phyloP scores from a whole-genome alignment of 2,888 invertebrate genomes.

The Drosophila paramelanica region DNA sequence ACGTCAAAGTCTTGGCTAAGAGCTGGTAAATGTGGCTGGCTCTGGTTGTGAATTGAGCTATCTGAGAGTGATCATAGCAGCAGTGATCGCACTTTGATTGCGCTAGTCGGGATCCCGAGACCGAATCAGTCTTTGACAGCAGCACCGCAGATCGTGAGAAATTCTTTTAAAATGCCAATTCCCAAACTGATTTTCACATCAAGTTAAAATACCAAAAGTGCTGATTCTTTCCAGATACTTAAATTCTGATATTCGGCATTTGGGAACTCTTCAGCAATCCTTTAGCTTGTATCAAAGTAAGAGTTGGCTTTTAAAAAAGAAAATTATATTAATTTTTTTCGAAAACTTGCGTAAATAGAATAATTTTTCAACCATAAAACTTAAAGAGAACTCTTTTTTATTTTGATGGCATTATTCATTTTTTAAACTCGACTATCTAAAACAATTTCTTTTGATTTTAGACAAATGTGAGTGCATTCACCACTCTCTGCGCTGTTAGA shows the following conservation, averaged over 20 bases:
- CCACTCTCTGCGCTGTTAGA: background rate
- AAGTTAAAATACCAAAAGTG: slow-evolving; percentile 38
- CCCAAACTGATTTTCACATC: slow-evolving; percentile 31
- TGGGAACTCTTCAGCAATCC: background rate
- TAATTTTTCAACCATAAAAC: background rate
- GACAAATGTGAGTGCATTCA: slow-evolving; percentile 40
- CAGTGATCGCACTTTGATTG: slow-evolving; percentile 54
- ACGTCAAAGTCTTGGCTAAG: slow-evolving; percentile 42
- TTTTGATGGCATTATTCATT: background rate
- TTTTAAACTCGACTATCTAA: slow-evolving; percentile 10
- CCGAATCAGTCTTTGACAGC: slow-evolving; percentile 63
- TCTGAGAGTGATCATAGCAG: slow-evolving; percentile 57
- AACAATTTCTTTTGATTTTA: slow-evolving; percentile 17
- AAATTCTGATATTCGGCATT: background rate
- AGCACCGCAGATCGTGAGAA: slow-evolving; percentile 69
- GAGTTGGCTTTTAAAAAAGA: too few species aligned
- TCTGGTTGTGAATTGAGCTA: slow-evolving; percentile 54
- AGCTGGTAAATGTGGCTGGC: slow-evolving; percentile 28
- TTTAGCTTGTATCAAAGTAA: background rate
- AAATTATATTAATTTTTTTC: too few species aligned
- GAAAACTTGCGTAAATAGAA: too few species aligned
- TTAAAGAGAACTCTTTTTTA: background rate
- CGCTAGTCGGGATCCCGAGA: slow-evolving; percentile 48
- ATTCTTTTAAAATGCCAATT: slow-evolving; percentile 32
- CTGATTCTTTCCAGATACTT: background rate